phyloP scores from a whole-genome alignment of 2,113 vertebrate genomes.

The Oryzias woworae region DNA sequence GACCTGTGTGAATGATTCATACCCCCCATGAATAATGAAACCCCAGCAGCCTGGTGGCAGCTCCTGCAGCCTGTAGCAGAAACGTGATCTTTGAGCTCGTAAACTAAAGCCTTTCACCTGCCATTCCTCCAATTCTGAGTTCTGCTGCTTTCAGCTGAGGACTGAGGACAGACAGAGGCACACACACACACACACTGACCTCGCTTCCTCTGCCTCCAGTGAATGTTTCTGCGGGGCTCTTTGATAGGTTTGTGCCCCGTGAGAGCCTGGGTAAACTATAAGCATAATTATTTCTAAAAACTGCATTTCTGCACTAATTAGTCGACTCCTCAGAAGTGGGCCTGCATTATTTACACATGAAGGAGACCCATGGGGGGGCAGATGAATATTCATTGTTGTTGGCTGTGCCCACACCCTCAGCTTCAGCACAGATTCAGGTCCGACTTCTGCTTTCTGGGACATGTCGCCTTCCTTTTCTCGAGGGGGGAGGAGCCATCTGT shows the following conservation, averaged over 20 bases:
- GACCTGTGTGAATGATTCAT: constrained; percentile 75
- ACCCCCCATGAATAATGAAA: constrained; percentile 75
- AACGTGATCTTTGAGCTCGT: constrained; percentile 70
- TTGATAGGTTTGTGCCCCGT: constrained; percentile 55
- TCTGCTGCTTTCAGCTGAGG: neutral
- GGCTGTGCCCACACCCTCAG: constrained; percentile 64
- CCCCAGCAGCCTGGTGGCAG: constrained; percentile 54
- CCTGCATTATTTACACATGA: constrained; percentile 81
- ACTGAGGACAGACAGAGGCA: constrained; percentile 37
- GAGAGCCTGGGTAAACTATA: constrained; percentile 61
- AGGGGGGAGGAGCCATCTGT: no score
- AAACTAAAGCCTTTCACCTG: constrained; percentile 79
- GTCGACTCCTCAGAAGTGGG: constrained; percentile 67
- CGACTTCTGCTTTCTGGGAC: constrained; percentile 21
- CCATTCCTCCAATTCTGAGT: constrained; percentile 18
- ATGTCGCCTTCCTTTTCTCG: no score
- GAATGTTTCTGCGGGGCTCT: constrained; percentile 56
- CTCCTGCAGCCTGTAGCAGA: constrained; percentile 73
- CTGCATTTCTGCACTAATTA: constrained; percentile 74
- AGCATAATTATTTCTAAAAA: constrained; percentile 75
- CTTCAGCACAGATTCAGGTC: constrained; percentile 38
- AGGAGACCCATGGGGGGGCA: constrained; percentile 55
- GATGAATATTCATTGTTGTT: constrained; percentile 81
- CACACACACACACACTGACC: constrained; percentile 24
- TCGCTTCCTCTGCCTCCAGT: constrained; percentile 52